Evolutionary conservation across 35 echinoderm and acorn worm genomes (phyloP), one percentile per base, ranked within the genome.

Genomic region (Apostichopus parvimensis): DNA sequence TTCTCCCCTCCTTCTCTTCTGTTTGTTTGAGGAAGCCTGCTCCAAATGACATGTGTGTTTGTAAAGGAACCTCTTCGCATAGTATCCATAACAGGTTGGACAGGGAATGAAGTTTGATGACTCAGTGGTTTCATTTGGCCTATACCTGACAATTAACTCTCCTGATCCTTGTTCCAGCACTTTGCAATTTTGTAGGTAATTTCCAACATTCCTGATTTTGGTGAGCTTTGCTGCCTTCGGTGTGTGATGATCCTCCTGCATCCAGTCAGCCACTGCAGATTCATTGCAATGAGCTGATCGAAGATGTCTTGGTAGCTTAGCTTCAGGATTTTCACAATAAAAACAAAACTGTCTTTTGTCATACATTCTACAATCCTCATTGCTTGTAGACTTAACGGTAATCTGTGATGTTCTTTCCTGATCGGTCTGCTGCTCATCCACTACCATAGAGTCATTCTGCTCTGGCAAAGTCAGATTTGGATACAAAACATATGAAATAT

Each of bases 1-100:
- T 53, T 91, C 10, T 90, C 76, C 76, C 52, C 89, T 91, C 56
- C 8, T 78, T 53, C 73, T 91, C 4, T 78, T 79, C 60, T 4
- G 9, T 61, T n/a, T 13, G 53, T 14, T 13, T 12, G 59, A 34
- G 8, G 15, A 17, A 6, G 12, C 21, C 18, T 1, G 17, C 56
- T 87, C 86, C 13, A 88, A 88, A 14, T 60, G 86, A 54, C 95
- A 94, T 21, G 57, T 85, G 57, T 96, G 93, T 68, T 95, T 95
- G 82, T 93, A 90, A 17, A 96, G 56, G 24, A 91, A 93, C 68
- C 12, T 12, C 53, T 9, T 57, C 15, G 59, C 17, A 24, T 60
- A 60, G 11, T 60, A 60, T 7, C 58, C 58, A 60, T 60, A 60
- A 60, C 58, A 60, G 6, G 58, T 60, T 60, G 58, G 58, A 60